Evolutionary conservation across 2,797 vertebrate genomes (phyloP), one percentile per base, ranked within the genome.

Genomic region (Oophaga sylvatica): DNA sequence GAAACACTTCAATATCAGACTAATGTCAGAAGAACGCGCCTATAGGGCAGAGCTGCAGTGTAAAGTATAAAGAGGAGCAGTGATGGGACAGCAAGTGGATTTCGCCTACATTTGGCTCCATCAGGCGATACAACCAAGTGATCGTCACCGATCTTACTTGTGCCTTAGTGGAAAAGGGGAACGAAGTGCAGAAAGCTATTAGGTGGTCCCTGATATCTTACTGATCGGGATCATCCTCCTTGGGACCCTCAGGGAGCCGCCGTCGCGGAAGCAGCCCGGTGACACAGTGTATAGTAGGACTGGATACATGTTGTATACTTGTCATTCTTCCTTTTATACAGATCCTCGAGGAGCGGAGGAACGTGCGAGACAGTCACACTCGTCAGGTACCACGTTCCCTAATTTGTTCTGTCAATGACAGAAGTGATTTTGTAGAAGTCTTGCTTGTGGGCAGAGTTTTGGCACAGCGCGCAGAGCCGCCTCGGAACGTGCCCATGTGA

Each of bases 331-430:
- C 71, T 35, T 22, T 35, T 9, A n/a, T 15, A 60, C 20, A 57
- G 12, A 4, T 70, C 82, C 82, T 26, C 5, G 10, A 76, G 70
- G 70, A 73, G 29, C 20, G 59, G n/a, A 83, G 31, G 68, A 12
- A 20, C 5, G 57, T 10, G 57, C 20, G 45, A 63, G 56, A 63
- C 57, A 6, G 82, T 63, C 62, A n/a, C 41, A 75, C 85, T 76
- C 63, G 79, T 87, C 79, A 76, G 85, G 68, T 87, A 26, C 63
- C 71, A 57, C 17, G 19, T 81, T 65, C 67, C 85, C 65, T 86
- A 86, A 86, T 86, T 20, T 79, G 57, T 48, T 87, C 35, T 87
- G 85, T 87, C 85, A 87, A 81, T 65, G 85, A 87, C 85, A 87
- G 57, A 81, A 87, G 79, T 87, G 79, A 87, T 81, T 81, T 65